Evolutionary conservation across 2,888 invertebrate species (phyloP).

Genomic region (Troides helena): DNA sequence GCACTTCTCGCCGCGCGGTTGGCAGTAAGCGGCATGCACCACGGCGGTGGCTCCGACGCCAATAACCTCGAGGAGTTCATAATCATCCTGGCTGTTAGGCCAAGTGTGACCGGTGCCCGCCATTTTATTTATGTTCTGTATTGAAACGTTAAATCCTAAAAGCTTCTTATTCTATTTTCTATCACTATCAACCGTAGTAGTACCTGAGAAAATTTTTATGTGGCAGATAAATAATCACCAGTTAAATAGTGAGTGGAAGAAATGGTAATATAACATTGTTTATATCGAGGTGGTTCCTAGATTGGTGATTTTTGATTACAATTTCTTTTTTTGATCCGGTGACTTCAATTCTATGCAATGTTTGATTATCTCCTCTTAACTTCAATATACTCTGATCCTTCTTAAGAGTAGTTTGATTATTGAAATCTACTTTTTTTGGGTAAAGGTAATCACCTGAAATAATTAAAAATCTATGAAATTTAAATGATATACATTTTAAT

Average conservation of each 20-base stretch:
- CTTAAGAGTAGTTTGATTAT: slow-evolving; percentile 42
- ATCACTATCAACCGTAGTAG: slow-evolving; percentile 61
- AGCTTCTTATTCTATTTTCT: slow-evolving; percentile 67
- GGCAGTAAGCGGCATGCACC: slow-evolving; percentile 97
- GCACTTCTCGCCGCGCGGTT: slow-evolving; percentile 96
- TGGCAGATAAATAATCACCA: no score
- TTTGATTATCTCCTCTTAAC: slow-evolving; percentile 49
- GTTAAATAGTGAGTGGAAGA: slow-evolving; percentile 33
- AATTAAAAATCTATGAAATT: not conserved
- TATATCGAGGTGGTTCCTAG: slow-evolving; percentile 65
- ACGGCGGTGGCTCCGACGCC: slow-evolving; percentile 99
- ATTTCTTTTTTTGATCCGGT: slow-evolving; percentile 39
- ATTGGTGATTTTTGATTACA: slow-evolving; percentile 56
- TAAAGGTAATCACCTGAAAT: slow-evolving; percentile 78
- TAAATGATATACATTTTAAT: not conserved
- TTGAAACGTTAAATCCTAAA: not conserved
- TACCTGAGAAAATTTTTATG: slow-evolving; percentile 47
- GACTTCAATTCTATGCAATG: slow-evolving; percentile 58
- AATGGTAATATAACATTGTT: slow-evolving; percentile 50
- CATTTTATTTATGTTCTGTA: slow-evolving; percentile 42
- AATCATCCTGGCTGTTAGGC: slow-evolving; percentile 97
- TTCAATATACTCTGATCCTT: slow-evolving; percentile 59
- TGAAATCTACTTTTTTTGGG: slow-evolving; percentile 63
- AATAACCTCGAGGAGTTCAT: slow-evolving; percentile 96
- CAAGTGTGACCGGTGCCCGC: slow-evolving; percentile 80